A percentile compares a stretch with the other conserved stretches of the same genome.
These are phyloP conservation scores for Hormaphis cornu DNA, from an alignment of 1,140 invertebrate genomes.

Conservation along the genomic window DNA sequence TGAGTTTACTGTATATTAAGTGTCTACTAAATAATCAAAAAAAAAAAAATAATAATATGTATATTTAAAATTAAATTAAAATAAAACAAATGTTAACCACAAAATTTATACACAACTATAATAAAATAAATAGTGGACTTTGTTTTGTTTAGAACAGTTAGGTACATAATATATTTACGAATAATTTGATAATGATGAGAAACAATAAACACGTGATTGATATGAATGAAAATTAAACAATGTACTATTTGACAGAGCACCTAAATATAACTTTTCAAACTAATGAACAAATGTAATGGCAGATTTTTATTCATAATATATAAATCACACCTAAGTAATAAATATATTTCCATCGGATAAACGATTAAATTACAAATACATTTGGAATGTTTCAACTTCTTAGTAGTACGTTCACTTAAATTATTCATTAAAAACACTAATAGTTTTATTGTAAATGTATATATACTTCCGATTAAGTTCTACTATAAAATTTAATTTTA, in stretches of 20 bases:
- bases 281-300: slow-evolving; percentile 27
- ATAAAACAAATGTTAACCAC: slow-evolving; percentile 31
- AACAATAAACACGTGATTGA: slow-evolving; percentile 20
- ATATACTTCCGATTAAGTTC: neutral
- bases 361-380: slow-evolving; percentile 23
- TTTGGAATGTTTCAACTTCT: slow-evolving; percentile 29
- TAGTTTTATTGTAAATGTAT: slow-evolving; percentile 8
- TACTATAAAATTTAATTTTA: slow-evolving; percentile 20
- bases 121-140: slow-evolving; percentile 30
- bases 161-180: slow-evolving; percentile 12
- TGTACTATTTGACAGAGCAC: neutral
- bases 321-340: slow-evolving; percentile 6
- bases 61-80: slow-evolving; percentile 24
- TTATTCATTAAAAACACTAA: slow-evolving; percentile 19
- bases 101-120: slow-evolving; percentile 32
- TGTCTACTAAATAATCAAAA: slow-evolving; percentile 26
- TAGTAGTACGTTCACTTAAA: slow-evolving; percentile 14
- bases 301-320: slow-evolving; percentile 23
- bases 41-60: slow-evolving; percentile 13
- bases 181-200: slow-evolving; percentile 29
- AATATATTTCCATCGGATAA: neutral
- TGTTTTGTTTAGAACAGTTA: slow-evolving; percentile 7
- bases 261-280: slow-evolving; percentile 6
- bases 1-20: slow-evolving; percentile 16
- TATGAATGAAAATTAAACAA: slow-evolving; percentile 30